These are phyloP conservation scores for Minunthozetes semirufus DNA, from an alignment of 2,888 invertebrate genomes.

Conservation along the genomic window DNA sequence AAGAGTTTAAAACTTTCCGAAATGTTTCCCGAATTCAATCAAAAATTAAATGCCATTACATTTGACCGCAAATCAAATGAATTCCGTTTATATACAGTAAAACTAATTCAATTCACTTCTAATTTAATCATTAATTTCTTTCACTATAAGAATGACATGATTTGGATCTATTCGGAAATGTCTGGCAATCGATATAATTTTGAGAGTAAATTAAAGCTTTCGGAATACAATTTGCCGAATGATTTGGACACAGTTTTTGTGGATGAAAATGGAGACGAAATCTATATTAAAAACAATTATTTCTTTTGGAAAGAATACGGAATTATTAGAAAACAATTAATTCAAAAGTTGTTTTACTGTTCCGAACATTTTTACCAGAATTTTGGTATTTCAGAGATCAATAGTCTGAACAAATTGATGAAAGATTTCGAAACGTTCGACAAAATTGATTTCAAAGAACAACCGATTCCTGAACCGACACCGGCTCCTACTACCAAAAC, in stretches of 20 bases:
- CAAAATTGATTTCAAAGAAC: background rate
- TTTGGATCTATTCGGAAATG: background rate
- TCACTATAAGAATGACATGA: background rate
- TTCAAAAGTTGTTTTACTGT: background rate
- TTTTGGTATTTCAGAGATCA: background rate
- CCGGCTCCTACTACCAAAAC: too few species aligned
- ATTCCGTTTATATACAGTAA: background rate
- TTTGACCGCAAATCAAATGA: background rate
- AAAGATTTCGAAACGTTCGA: background rate
- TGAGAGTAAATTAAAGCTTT: background rate
- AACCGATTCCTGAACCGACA: too few species aligned
- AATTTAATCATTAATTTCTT: background rate
- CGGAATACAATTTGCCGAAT: background rate
- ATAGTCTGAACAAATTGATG: background rate
- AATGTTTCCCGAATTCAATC: background rate
- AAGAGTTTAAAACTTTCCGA: background rate
- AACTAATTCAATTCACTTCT: background rate
- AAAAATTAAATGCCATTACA: background rate
- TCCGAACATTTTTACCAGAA: background rate
- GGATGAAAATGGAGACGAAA: background rate
- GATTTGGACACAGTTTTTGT: background rate
- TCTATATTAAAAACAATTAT: slow-evolving; percentile 5
- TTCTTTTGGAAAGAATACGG: slow-evolving; percentile 10
- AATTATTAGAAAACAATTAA: background rate
- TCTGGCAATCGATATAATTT: background rate